Conservation (phyloP, 2,888 invertebrate genomes). For the Drosophila pseudotalamancana region DNA sequence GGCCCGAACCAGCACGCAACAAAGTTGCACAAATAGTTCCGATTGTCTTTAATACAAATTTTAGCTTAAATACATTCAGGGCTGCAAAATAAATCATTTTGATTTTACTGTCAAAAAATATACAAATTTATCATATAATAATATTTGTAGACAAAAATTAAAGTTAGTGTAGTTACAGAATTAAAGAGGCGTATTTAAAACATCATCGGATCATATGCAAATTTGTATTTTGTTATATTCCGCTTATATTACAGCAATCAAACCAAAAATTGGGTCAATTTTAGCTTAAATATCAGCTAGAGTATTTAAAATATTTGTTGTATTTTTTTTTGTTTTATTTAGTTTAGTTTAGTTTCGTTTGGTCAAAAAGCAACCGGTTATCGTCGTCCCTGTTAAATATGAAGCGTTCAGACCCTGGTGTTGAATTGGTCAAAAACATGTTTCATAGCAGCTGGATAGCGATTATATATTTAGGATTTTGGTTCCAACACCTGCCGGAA, state of each 20-base stretch:
- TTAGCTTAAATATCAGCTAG: not conserved
- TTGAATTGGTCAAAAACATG: constrained; percentile 41
- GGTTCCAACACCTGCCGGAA: constrained; percentile 50
- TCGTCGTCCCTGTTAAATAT: constrained; percentile 19
- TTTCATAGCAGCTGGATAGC: constrained; percentile 45
- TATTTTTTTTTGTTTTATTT: not conserved
- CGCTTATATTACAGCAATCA: too few species aligned
- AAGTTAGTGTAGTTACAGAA: too few species aligned
- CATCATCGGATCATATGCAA: too few species aligned
- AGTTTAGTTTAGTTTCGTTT: constrained; percentile 12
- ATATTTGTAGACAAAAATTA: too few species aligned
- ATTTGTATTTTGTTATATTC: too few species aligned
- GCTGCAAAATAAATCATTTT: constrained; percentile 2
- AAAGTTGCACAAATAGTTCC: constrained; percentile 27
- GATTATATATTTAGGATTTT: constrained; percentile 36
- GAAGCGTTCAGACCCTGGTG: constrained; percentile 13
- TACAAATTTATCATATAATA: too few species aligned
- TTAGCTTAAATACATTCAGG: constrained; percentile 9
- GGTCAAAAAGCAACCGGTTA: constrained; percentile 35
- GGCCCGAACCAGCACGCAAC: constrained; percentile 31
- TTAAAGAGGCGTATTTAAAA: too few species aligned
- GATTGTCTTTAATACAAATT: constrained; percentile 11
- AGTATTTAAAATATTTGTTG: constrained; percentile 3
- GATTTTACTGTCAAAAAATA: not conserved
- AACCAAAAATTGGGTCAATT: constrained; percentile 4